Conservation (phyloP, 1,140 invertebrate genomes). For the Leguminivora glycinivorella region DNA sequence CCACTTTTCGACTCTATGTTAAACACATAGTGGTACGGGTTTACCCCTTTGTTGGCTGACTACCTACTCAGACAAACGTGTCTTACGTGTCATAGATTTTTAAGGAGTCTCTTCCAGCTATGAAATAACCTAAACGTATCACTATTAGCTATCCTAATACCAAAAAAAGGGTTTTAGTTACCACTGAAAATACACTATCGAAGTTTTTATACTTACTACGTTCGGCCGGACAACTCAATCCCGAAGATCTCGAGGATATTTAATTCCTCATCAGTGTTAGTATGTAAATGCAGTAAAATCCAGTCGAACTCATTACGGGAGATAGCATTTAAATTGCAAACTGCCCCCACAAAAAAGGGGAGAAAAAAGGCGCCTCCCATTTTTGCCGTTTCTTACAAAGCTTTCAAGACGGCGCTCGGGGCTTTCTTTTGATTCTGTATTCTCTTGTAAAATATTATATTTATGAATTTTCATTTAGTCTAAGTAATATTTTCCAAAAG, state of each 20-base stretch:
- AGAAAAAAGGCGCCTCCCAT: constrained; percentile 15
- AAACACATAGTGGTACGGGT: no score
- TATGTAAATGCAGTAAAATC: constrained; percentile 35
- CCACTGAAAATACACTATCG: not conserved
- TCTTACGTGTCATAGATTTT: no score
- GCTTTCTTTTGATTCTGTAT: not conserved
- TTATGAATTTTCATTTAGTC: not conserved
- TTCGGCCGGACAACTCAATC: not conserved
- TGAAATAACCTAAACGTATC: no score
- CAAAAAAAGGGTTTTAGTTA: no score
- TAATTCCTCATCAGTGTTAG: constrained; percentile 29
- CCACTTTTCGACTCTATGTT: no score
- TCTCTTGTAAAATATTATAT: not conserved
- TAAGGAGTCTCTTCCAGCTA: no score
- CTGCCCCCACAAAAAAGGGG: constrained; percentile 63
- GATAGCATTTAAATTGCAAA: constrained; percentile 76
- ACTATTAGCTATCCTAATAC: no score
- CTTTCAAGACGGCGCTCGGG: not conserved
- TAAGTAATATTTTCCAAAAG: no score
- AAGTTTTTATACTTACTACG: no score
- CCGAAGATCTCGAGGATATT: constrained; percentile 10
- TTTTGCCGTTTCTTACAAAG: constrained; percentile 12
- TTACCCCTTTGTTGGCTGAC: no score
- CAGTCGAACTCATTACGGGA: constrained; percentile 59
- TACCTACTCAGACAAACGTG: no score